Base-by-base conservation (phyloP, 2,797 vertebrate species). In the Manis javanica region DNA sequence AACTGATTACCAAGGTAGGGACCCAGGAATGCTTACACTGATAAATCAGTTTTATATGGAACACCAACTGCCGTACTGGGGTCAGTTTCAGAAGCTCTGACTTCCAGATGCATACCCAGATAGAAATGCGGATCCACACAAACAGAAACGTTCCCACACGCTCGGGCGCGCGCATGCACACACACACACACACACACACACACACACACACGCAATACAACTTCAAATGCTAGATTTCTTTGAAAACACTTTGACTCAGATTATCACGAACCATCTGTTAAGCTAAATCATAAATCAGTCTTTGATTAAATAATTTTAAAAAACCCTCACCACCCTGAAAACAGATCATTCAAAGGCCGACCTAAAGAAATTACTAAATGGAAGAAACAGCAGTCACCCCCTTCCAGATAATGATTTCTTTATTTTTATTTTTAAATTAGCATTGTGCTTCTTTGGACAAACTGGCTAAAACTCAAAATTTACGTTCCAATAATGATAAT, bases 401-500 rank as follows among this genome's bases (percentile, higher is more conserved):
- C 95, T 96, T 46, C 72, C 87, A 94, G 91, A 96, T 91, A 96
- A 97, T n/a, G 90, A 82, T 77, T 93, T 84, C 85, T 92, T 95
- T 93, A 59, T 72, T 97, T 96, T 97, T 93, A 90, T 46, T 97
- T 98, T 97, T 85, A 68, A 97, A 98, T 98, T 97, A 98, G 87
- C 98, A 93, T 79, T 88, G 94, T 90, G 92, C 96, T 98, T 97
- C 97, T 98, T 98, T 96, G 81, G 91, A 98, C 96, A 98, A 97
- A 97, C 97, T 98, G 97, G 98, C 98, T 98, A 98, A 98, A 98
- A 91, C 92, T 98, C 97, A 98, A 97, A 97, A 98, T 98, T 98
- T 98, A 98, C 97, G 97, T 98, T 98, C 98, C 97, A 97, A 98
- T 98, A 98, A 98, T 98, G 98, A 98, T 98, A 98, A 98, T 98